Percentiles rank a stretch among this genome's conserved stretches.
Evolutionary conservation across 1,140 invertebrate species (phyloP).

Genomic region (Pristionchus pacificus): DNA sequence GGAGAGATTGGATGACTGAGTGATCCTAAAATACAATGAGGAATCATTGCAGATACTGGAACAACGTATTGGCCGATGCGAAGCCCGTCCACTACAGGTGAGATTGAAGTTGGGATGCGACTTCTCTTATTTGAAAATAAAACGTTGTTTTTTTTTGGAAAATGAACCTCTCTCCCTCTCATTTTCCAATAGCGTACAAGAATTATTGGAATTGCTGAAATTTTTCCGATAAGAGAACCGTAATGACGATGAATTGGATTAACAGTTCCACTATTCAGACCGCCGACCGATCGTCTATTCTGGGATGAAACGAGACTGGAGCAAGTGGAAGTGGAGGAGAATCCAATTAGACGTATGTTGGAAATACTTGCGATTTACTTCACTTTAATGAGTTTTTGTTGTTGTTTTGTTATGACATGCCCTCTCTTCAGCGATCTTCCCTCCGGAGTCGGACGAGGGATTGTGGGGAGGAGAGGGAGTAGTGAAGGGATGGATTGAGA

Average conservation of each 20-base stretch:
- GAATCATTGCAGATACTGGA: conserved; percentile 77
- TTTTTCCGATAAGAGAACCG: neutral
- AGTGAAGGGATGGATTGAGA: conserved; percentile 78
- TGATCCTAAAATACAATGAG: too few species aligned
- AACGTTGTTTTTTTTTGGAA: too few species aligned
- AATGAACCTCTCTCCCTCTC: too few species aligned
- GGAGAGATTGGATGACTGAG: too few species aligned
- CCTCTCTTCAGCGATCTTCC: conserved; percentile 61
- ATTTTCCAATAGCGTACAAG: too few species aligned
- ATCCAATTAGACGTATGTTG: conserved; percentile 28
- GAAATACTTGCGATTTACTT: conserved; percentile 14
- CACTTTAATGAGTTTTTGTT: neutral
- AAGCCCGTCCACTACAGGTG: conserved; percentile 78
- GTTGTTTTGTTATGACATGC: neutral
- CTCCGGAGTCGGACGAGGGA: conserved; percentile 75
- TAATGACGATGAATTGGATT: too few species aligned
- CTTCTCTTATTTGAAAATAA: too few species aligned
- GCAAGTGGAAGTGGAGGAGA: conserved; percentile 51
- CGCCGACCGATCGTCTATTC: conserved; percentile 71
- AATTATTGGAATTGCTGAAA: neutral
- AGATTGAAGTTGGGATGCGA: too few species aligned
- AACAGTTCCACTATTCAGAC: too few species aligned
- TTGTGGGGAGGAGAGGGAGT: conserved; percentile 96
- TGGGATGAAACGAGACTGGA: conserved; percentile 69
- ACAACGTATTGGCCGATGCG: conserved; percentile 73